phyloP scores from a whole-genome alignment of 2,888 invertebrate species.

The Pocota personata region DNA sequence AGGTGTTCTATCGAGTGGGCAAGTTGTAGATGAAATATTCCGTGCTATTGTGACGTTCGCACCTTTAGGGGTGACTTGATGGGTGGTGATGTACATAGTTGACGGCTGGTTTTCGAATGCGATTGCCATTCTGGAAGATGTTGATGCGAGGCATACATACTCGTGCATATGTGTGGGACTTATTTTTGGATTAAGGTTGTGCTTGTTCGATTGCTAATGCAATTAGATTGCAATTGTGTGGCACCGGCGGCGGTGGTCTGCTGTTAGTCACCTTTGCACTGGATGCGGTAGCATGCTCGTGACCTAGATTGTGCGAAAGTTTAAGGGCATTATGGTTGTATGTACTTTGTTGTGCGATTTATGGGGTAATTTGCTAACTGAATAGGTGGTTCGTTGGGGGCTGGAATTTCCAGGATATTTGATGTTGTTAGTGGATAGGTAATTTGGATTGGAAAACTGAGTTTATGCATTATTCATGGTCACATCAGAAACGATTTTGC shows the following conservation, averaged over 20 bases:
- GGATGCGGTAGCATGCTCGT: constrained; percentile 19
- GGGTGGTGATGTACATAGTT: not conserved
- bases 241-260: not conserved
- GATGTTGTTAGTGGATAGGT: not conserved
- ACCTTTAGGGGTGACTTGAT: constrained; percentile 14
- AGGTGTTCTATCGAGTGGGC: constrained; percentile 11
- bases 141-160: constrained; percentile 5
- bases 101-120: constrained; percentile 1
- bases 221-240: constrained; percentile 57
- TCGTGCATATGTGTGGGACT: not conserved
- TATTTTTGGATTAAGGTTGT: constrained; percentile 38
- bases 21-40: constrained; percentile 28
- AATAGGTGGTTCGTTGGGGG: not conserved
- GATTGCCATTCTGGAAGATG: constrained; percentile 39
- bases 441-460: not conserved
- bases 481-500: not conserved
- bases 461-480: not conserved
- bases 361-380: not conserved
- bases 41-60: constrained; percentile 15
- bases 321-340: constrained; percentile 43
- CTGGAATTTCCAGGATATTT: not conserved
- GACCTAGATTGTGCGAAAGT: constrained; percentile 64
- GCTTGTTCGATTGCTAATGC: constrained; percentile 60
- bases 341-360: not conserved
- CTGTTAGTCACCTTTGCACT: constrained; percentile 32